phyloP scores from a whole-genome alignment of 1,140 invertebrate genomes.

The Diorhabda elongata region DNA sequence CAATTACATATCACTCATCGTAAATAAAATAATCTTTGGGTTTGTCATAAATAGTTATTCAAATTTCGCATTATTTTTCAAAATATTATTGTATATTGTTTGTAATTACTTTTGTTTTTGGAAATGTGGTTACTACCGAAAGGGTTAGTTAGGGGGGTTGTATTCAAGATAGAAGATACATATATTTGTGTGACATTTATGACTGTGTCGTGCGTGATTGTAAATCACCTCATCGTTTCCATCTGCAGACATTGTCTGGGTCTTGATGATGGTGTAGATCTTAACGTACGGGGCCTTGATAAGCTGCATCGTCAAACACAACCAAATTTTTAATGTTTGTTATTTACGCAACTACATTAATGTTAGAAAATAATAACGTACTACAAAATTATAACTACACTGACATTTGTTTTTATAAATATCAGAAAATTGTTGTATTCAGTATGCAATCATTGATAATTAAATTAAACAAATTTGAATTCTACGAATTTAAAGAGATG shows the following conservation, averaged over 20 bases:
- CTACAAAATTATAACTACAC: not conserved
- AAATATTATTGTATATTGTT: not conserved
- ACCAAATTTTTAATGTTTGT: slow-evolving; percentile 16
- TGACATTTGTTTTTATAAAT: not conserved
- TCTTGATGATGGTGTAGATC: slow-evolving; percentile 92
- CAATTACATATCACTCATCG: too few species aligned
- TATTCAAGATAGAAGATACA: slow-evolving; percentile 7
- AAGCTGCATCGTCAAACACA: slow-evolving; percentile 60
- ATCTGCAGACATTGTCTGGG: slow-evolving; percentile 79
- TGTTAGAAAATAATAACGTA: not conserved
- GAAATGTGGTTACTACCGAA: slow-evolving; percentile 1
- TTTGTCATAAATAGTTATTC: too few species aligned
- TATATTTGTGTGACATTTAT: slow-evolving; percentile 23
- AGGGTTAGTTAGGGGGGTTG: not conserved
- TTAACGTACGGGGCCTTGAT: slow-evolving; percentile 93
- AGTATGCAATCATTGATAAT: too few species aligned
- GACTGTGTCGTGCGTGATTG: slow-evolving; percentile 40
- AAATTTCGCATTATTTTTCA: not conserved
- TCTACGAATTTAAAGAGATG: too few species aligned
- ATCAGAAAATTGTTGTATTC: too few species aligned
- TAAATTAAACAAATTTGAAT: too few species aligned
- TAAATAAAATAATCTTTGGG: too few species aligned
- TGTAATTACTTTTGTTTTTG: not conserved
- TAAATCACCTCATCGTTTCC: slow-evolving; percentile 55
- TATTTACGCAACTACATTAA: not conserved